phyloP scores from a whole-genome alignment of 1,140 invertebrate species.

The Heliconius nattereri region DNA sequence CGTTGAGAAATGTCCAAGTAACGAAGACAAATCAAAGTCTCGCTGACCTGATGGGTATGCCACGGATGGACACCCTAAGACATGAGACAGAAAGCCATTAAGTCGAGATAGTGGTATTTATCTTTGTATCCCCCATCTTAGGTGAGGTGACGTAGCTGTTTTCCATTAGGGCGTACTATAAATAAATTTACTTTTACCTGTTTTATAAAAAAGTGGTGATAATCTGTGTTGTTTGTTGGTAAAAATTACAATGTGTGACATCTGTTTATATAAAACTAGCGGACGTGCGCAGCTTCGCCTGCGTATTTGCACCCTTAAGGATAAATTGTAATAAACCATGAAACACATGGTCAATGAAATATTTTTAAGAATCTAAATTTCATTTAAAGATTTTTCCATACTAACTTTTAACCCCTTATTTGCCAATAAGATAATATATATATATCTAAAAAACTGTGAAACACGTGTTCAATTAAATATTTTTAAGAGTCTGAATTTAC shows the following conservation, averaged over 20 bases:
- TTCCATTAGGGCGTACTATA: conserved; percentile 56
- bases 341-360: no score
- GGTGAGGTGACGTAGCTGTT: conserved; percentile 57
- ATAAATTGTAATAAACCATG: no score
- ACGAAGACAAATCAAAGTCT: conserved; percentile 79
- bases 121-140: conserved; percentile 60
- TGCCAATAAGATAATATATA: no score
- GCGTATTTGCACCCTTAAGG: no score
- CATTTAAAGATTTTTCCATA: no score
- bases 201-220: conserved; percentile 11
- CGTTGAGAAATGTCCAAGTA: conserved; percentile 66
- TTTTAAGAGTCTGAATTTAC: no score
- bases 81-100: conserved; percentile 74
- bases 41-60: conserved; percentile 55
- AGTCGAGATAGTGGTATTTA: conserved; percentile 75
- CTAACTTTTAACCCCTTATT: no score
- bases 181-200: conserved; percentile 48
- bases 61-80: conserved; percentile 66
- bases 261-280: neutral
- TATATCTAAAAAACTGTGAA: no score
- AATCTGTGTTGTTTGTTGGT: neutral
- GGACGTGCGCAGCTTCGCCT: no score
- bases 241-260: neutral
- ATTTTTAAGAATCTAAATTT: no score
- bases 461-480: no score